Evolutionary conservation across 2,113 vertebrate species (phyloP).

Genomic region (Pampusana beccarii): DNA sequence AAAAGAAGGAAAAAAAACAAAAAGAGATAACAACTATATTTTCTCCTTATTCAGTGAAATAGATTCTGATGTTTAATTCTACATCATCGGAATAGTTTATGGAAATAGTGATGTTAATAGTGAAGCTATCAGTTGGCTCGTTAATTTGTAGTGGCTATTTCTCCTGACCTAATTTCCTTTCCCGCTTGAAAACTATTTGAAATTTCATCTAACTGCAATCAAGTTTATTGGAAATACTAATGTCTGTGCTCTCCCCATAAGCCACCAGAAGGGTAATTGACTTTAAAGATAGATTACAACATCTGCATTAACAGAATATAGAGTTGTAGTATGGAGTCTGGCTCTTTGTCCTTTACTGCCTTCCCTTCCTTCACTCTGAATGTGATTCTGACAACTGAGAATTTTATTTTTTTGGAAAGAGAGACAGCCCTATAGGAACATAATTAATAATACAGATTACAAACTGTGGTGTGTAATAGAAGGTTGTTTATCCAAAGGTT

Average conservation of each 20-base stretch:
- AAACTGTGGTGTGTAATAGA: background rate
- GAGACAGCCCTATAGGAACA: background rate
- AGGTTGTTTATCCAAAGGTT: background rate
- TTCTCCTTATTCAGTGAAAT: background rate
- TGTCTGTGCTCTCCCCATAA: constrained; percentile 21
- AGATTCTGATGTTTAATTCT: background rate
- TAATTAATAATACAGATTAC: background rate
- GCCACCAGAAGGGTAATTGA: constrained; percentile 48
- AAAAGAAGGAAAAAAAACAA: background rate
- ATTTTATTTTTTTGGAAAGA: background rate
- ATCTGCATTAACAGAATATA: constrained; percentile 39
- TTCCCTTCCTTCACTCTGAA: background rate
- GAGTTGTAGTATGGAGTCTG: background rate
- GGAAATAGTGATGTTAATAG: constrained; percentile 13
- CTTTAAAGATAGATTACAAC: constrained; percentile 45
- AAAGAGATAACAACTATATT: background rate
- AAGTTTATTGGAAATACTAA: constrained; percentile 62
- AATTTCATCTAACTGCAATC: constrained; percentile 42
- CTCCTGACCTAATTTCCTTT: constrained; percentile 43
- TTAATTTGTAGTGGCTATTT: constrained; percentile 46
- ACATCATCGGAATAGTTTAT: background rate
- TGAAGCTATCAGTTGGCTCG: background rate
- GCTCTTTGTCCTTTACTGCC: constrained; percentile 22
- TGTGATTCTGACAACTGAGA: background rate
- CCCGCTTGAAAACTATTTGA: constrained; percentile 34